phyloP scores from a whole-genome alignment of 2,113 vertebrate genomes.

The Mormyrus lacerda region DNA sequence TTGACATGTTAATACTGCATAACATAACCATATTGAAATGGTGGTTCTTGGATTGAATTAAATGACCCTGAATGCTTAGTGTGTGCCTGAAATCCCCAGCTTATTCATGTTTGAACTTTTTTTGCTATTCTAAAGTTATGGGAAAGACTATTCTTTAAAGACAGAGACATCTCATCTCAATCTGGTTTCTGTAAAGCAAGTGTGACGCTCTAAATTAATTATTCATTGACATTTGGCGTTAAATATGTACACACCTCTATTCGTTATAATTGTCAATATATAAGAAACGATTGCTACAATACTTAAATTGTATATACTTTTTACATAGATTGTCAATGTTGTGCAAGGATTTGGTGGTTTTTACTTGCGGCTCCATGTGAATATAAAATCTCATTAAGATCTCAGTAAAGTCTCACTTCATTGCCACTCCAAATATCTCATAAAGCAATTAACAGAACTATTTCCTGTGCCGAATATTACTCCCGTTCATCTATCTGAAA shows the following conservation, averaged over 20 bases:
- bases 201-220: background rate
- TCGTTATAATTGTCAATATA: background rate
- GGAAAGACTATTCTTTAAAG: background rate
- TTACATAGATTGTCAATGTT: background rate
- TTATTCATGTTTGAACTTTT: background rate
- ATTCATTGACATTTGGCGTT: background rate
- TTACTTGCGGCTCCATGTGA: background rate
- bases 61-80: background rate
- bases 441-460: background rate
- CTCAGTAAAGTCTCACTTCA: background rate
- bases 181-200: background rate
- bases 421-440: background rate
- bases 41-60: too few species aligned
- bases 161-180: background rate
- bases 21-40: too few species aligned
- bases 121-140: background rate
- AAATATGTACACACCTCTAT: background rate
- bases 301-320: background rate
- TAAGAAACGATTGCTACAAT: background rate
- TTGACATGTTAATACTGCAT: too few species aligned
- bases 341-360: background rate
- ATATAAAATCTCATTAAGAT: background rate
- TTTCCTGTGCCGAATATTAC: background rate
- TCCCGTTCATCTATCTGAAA: background rate
- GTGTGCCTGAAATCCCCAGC: background rate